phyloP scores from a whole-genome alignment of 2,797 vertebrate genomes.

The Echiichthys vipera region DNA sequence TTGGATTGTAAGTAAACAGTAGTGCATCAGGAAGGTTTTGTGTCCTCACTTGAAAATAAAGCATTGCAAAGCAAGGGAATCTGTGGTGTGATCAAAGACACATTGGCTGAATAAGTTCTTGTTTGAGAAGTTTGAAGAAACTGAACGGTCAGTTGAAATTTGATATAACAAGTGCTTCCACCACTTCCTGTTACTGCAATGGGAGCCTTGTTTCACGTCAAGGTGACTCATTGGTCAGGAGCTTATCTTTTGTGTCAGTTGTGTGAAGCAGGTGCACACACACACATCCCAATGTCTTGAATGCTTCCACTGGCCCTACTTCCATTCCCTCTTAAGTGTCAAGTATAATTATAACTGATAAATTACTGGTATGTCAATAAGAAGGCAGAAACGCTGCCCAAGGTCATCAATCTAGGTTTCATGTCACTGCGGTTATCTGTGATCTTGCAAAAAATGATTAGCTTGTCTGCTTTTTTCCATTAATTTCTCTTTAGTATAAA shows the following conservation, averaged over 20 bases:
- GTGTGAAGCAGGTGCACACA: slow-evolving; percentile 14
- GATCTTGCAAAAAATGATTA: background rate
- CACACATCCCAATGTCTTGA: background rate
- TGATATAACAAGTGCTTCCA: slow-evolving; percentile 27
- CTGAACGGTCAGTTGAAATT: slow-evolving; percentile 38
- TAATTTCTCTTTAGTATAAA: background rate
- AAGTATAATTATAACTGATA: background rate
- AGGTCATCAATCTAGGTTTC: background rate
- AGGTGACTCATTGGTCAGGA: slow-evolving; percentile 46
- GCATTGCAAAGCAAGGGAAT: background rate
- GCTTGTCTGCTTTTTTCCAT: background rate
- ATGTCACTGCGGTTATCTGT: background rate
- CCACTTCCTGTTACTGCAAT: slow-evolving; percentile 25
- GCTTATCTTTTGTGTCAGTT: slow-evolving; percentile 33
- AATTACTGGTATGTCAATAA: background rate
- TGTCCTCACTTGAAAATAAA: background rate
- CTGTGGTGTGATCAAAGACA: background rate
- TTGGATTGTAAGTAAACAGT: background rate
- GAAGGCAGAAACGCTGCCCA: background rate
- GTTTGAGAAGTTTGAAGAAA: slow-evolving; percentile 28
- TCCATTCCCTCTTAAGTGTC: slow-evolving; percentile 18
- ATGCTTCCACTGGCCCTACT: slow-evolving; percentile 8
- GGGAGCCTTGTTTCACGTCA: slow-evolving; percentile 41
- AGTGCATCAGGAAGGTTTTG: background rate
- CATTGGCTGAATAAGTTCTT: background rate